Evolutionary conservation across 2,113 vertebrate species (phyloP).

Genomic region (Gadus chalcogrammus): DNA sequence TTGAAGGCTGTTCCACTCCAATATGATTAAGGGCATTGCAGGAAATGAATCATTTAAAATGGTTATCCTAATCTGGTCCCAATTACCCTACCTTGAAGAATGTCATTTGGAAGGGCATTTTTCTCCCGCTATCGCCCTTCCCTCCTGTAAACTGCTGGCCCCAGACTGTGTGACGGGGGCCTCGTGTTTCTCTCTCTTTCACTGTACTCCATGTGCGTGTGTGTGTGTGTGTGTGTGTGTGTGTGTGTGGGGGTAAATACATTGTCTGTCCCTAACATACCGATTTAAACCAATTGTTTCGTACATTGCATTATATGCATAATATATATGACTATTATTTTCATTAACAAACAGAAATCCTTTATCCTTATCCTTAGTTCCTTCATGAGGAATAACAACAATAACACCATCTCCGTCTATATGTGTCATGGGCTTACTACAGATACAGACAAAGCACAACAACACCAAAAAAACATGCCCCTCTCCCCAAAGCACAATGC

Average conservation of each 20-base stretch:
- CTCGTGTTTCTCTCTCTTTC: not conserved
- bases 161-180: not conserved
- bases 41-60: slow-evolving; percentile 40
- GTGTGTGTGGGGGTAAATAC: not conserved
- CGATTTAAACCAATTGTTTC: not conserved
- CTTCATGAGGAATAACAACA: too few relatives aligned
- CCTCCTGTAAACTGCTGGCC: not conserved
- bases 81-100: slow-evolving; percentile 28
- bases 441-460: too few relatives aligned
- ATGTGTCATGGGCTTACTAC: too few relatives aligned
- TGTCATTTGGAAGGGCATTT: slow-evolving; percentile 13
- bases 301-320: not conserved
- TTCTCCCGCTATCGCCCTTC: slow-evolving; percentile 1
- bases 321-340: not conserved
- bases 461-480: too few relatives aligned
- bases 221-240: slow-evolving; percentile 12
- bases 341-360: not conserved
- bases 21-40: slow-evolving; percentile 27
- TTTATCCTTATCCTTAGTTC: too few relatives aligned
- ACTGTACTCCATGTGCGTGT: slow-evolving; percentile 1
- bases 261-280: not conserved
- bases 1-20: slow-evolving; percentile 18
- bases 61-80: slow-evolving; percentile 18
- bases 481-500: too few relatives aligned
- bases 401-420: too few relatives aligned